Evolutionary conservation across 2,113 vertebrate genomes (phyloP), one percentile per base, ranked within the genome.

Genomic region (Nettapus auritus): DNA sequence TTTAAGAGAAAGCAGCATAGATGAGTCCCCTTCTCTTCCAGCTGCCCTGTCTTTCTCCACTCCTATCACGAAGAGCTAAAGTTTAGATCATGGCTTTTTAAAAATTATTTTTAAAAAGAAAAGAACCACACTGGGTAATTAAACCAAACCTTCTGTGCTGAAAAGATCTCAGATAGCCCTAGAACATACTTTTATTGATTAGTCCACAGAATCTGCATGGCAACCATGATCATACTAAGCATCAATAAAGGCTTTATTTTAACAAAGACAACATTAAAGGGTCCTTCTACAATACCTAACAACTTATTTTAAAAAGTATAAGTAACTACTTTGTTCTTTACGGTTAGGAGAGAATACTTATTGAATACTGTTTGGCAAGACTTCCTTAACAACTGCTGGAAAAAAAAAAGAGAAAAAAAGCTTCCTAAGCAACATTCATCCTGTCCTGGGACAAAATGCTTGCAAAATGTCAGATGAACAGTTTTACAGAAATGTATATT

Each of bases 291-390:
- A 2, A 91, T 98, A 64, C 98, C 98, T 4, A 84, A 98, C 81
- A 95, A 53, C 26, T 97, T 98, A 96, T 99, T 98, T 68, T 94
- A 93, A 62, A 98, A 97, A 97, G 98, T 98, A 97, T 21, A n/a
- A n/a, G 9, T 31, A 62, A 66, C 59, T 63, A 48, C 29, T 6
- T 66, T 29, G 8, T 28, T 76, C 28, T 67, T 57, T 56, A 19
- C 18, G 15, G 23, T 55, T 60, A 20, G 50, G 15, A 13, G 19
- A n/a, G 9, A 46, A 77, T 25, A 53, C 15, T 71, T 69, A 29
- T 68, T 44, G 9, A 46, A 77, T 25, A 52, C 18, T 71, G 22
- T 68, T 44, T 52, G 69, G 36, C 16, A 9, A 38, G 36, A 48
- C 12, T 74, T 57, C 21, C 9, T 57, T 59, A 77, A 68, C 7